phyloP scores from a whole-genome alignment of 2,113 vertebrate species.

The Phocoena sinus region DNA sequence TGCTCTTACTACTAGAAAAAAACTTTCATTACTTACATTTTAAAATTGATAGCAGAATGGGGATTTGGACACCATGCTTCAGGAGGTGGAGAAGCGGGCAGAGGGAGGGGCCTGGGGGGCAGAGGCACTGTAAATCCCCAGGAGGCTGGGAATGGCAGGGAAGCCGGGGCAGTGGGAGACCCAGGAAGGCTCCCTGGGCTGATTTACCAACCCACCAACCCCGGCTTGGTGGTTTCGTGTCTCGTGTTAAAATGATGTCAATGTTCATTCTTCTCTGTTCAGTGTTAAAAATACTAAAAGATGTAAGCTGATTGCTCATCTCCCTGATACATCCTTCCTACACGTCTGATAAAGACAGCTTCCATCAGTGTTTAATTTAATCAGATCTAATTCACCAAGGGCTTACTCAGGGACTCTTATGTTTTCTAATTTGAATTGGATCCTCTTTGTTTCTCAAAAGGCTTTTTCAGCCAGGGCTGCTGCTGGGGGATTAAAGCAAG shows the following conservation, averaged over 20 bases:
- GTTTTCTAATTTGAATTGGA: background rate
- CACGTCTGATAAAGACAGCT: background rate
- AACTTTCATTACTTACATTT: background rate
- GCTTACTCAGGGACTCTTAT: background rate
- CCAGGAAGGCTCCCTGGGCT: background rate
- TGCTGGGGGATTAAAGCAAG: background rate
- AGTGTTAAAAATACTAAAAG: background rate
- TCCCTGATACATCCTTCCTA: background rate
- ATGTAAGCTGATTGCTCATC: background rate
- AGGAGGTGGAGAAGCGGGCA: background rate
- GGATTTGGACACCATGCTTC: background rate
- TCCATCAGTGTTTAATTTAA: background rate
- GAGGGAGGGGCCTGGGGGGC: too few relatives aligned
- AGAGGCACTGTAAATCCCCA: background rate
- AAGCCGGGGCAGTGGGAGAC: background rate
- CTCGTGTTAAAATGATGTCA: background rate
- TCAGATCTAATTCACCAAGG: background rate
- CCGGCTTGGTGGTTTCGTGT: background rate
- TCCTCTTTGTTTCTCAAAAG: background rate
- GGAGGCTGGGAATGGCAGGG: background rate
- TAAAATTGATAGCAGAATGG: background rate
- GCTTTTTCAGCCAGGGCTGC: background rate
- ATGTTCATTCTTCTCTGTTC: background rate
- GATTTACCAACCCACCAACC: background rate
- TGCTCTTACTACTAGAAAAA: background rate